Conservation (phyloP, 1,140 invertebrate species). For the Teleogryllus occipitalis region DNA sequence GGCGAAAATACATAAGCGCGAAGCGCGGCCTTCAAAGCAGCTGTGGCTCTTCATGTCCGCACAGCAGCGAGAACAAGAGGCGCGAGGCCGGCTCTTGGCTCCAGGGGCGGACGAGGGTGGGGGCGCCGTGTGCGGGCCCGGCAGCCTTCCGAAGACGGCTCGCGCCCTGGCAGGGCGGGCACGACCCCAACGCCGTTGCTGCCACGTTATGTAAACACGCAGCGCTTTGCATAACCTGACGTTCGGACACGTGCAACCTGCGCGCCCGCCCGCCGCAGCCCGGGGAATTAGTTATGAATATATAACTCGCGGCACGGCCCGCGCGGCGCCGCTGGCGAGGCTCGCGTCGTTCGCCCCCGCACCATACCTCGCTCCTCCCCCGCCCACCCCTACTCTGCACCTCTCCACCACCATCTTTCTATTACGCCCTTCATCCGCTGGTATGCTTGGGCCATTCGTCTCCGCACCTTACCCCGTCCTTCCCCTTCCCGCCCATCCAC, state of each 20-base stretch:
- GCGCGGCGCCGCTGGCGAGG: background rate
- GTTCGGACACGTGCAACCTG: background rate
- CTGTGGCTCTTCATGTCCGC: too few species aligned
- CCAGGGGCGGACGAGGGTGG: too few species aligned
- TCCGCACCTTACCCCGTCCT: too few species aligned
- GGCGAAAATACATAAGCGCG: too few species aligned
- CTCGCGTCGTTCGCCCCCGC: background rate
- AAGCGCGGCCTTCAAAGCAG: too few species aligned
- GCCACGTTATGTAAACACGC: conserved; percentile 3
- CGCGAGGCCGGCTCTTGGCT: too few species aligned
- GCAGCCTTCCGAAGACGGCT: background rate
- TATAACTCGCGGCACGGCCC: background rate
- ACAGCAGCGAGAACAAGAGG: too few species aligned
- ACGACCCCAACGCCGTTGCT: background rate
- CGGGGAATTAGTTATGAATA: conserved; percentile 4
- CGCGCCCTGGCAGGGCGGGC: background rate
- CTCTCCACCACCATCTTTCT: background rate
- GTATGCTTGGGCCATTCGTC: too few species aligned
- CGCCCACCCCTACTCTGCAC: background rate
- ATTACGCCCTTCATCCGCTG: background rate
- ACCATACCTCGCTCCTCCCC: background rate
- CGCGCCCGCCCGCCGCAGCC: too few species aligned
- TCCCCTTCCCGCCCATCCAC: too few species aligned
- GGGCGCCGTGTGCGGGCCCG: background rate
- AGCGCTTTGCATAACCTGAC: background rate